Evolutionary conservation across 2,888 invertebrate genomes (phyloP).

Genomic region (Agriopis leucophaearia): DNA sequence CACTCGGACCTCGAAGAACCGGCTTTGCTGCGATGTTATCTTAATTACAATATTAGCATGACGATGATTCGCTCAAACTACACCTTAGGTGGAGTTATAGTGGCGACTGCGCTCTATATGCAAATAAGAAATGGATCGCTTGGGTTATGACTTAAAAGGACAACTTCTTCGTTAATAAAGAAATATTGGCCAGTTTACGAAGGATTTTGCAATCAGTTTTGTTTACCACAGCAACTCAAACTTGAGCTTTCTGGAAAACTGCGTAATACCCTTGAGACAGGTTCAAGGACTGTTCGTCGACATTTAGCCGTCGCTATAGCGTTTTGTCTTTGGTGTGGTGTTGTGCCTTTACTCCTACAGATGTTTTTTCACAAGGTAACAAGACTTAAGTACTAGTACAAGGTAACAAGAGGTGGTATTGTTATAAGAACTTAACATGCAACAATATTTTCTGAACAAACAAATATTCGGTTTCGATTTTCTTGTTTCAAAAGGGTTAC

Average conservation of each 20-base stretch:
- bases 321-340: background rate
- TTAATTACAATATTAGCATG: slow-evolving; percentile 76
- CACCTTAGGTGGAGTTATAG: slow-evolving; percentile 57
- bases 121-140: slow-evolving; percentile 49
- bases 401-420: slow-evolving; percentile 12
- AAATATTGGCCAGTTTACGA: slow-evolving; percentile 5
- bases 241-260: background rate
- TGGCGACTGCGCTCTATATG: slow-evolving; percentile 55
- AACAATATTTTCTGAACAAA: slow-evolving; percentile 52
- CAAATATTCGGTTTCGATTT: slow-evolving; percentile 66
- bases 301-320: background rate
- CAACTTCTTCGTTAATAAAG: slow-evolving; percentile 18
- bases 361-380: slow-evolving; percentile 19
- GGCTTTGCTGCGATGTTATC: slow-evolving; percentile 57
- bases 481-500: slow-evolving; percentile 73
- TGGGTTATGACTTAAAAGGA: slow-evolving; percentile 39
- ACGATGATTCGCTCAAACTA: slow-evolving; percentile 68
- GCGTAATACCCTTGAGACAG: background rate
- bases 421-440: slow-evolving; percentile 28
- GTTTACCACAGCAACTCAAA: background rate
- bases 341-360: slow-evolving; percentile 5
- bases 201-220: slow-evolving; percentile 17
- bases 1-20: slow-evolving; percentile 40
- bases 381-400: slow-evolving; percentile 9
- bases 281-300: slow-evolving; percentile 10